Evolutionary conservation across 2,797 vertebrate species (phyloP).

Genomic region (Schizothorax lantsangensis): DNA sequence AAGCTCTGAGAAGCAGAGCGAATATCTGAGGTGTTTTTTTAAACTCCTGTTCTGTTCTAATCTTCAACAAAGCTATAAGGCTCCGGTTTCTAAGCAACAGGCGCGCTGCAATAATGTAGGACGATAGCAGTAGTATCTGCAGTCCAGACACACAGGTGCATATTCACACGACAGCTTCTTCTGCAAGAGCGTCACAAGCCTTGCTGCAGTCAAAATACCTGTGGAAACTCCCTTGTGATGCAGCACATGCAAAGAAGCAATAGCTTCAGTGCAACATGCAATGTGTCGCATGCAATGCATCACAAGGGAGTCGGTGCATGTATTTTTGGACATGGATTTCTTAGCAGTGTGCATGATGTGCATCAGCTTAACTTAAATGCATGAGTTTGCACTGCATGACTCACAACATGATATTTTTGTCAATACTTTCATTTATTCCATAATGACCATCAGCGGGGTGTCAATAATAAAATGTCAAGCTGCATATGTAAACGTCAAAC

Average conservation of each 20-base stretch:
- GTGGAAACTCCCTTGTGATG: conserved; percentile 40
- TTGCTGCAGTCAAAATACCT: conserved; percentile 53
- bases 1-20: conserved; percentile 23
- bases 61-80: conserved; percentile 77
- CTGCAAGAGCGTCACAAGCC: conserved; percentile 44
- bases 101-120: conserved; percentile 77
- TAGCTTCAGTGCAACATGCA: conserved; percentile 5
- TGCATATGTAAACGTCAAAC: not conserved
- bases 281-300: not conserved
- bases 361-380: not conserved
- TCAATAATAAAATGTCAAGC: conserved; percentile 16
- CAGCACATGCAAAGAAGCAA: conserved; percentile 27
- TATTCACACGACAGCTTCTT: conserved; percentile 46
- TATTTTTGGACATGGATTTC: not conserved
- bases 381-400: not conserved
- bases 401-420: not conserved
- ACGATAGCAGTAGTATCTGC: conserved; percentile 78
- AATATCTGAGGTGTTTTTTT: conserved; percentile 48
- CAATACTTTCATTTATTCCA: not conserved
- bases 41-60: conserved; percentile 57
- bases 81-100: conserved; percentile 85
- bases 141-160: conserved; percentile 72
- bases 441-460: conserved; percentile 13
- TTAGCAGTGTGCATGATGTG: not conserved
- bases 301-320: not conserved